These are phyloP conservation scores for Agrenia bidenticulata DNA, from an alignment of 2,888 invertebrate genomes.

Conservation along the genomic window DNA sequence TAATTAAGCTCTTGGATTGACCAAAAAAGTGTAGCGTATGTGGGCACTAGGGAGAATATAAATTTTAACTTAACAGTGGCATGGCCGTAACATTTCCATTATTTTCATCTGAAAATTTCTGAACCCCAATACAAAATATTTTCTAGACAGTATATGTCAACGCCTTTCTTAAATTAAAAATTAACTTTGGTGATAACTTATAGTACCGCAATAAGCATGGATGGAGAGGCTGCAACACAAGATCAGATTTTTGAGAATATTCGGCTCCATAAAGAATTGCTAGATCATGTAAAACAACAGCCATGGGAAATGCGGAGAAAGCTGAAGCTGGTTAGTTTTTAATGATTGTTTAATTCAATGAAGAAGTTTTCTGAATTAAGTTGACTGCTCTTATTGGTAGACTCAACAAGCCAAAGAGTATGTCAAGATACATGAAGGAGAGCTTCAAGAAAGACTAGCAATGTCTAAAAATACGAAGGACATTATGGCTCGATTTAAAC, in stretches of 20 bases:
- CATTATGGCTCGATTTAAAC: conserved; percentile 79
- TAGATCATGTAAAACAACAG: conserved; percentile 81
- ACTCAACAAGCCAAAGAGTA: conserved; percentile 37
- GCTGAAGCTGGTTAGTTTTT: conserved; percentile 70
- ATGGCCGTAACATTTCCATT: too few species aligned
- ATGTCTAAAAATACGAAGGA: conserved; percentile 83
- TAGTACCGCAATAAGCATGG: conserved; percentile 76
- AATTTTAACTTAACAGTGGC: too few species aligned
- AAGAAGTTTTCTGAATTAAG: neutral
- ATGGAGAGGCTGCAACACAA: conserved; percentile 67
- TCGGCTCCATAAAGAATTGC: conserved; percentile 84
- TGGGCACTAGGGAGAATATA: too few species aligned
- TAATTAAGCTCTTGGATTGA: too few species aligned
- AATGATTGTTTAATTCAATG: neutral
- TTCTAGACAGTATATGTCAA: too few species aligned
- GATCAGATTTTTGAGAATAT: conserved; percentile 90
- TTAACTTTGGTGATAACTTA: conserved; percentile 1
- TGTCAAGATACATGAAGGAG: conserved; percentile 66
- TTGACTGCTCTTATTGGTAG: neutral
- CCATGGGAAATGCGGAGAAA: conserved; percentile 82
- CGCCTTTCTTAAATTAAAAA: neutral
- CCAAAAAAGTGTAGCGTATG: too few species aligned
- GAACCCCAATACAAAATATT: too few species aligned
- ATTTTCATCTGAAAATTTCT: too few species aligned
- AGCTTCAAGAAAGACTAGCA: conserved; percentile 82